Conservation (phyloP, 2,113 vertebrate species). For the Tylochromis polylepis region DNA sequence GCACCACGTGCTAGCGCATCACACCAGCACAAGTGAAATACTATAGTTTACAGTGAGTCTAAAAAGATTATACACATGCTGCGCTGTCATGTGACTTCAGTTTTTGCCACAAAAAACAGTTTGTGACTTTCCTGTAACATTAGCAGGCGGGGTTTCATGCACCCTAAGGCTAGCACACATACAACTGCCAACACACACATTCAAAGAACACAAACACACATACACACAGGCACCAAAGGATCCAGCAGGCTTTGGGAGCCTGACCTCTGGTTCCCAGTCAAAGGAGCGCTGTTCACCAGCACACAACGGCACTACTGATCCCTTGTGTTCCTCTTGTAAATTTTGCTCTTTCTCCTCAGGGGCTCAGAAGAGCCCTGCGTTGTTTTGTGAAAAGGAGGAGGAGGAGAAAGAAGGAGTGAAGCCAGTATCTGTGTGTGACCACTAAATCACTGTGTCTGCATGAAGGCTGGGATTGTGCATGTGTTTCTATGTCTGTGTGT, state of each 20-base stretch:
- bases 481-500: constrained; percentile 13
- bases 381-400: constrained; percentile 63
- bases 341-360: constrained; percentile 67
- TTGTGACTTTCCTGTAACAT: constrained; percentile 50
- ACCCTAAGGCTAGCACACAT: constrained; percentile 34
- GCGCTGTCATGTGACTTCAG: constrained; percentile 53
- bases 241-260: constrained; percentile 53
- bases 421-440: constrained; percentile 50
- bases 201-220: constrained; percentile 27
- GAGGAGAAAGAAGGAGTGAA: constrained; percentile 53
- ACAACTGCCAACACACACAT: constrained; percentile 41
- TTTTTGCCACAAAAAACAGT: constrained; percentile 52
- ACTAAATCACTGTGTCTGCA: constrained; percentile 54
- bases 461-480: constrained; percentile 53
- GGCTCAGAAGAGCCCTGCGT: constrained; percentile 60
- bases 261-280: constrained; percentile 64
- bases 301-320: constrained; percentile 66
- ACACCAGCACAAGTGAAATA: constrained; percentile 23
- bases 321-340: constrained; percentile 65
- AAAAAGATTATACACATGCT: constrained; percentile 40
- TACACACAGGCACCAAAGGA: constrained; percentile 20
- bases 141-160: constrained; percentile 34
- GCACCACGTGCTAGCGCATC: not conserved
- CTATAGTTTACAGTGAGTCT: constrained; percentile 33
- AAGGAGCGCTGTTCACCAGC: constrained; percentile 61